These are phyloP conservation scores for Odontomyia ornata DNA, from an alignment of 2,888 invertebrate species.

Conservation along the genomic window DNA sequence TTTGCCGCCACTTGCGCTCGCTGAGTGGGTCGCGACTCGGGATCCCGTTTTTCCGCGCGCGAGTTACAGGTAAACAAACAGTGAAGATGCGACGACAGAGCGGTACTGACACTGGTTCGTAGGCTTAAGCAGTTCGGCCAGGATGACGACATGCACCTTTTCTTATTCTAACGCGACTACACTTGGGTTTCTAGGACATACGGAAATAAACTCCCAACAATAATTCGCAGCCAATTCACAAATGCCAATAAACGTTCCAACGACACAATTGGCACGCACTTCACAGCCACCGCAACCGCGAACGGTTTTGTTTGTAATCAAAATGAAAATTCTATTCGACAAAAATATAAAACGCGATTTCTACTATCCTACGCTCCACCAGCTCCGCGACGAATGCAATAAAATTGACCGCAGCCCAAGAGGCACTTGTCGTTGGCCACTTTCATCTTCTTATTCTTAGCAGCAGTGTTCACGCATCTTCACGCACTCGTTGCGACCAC, in stretches of 20 bases:
- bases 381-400: background rate
- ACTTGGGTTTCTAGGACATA: background rate
- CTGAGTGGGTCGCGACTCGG: no score
- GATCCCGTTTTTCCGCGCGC: background rate
- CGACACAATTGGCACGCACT: slow-evolving; percentile 3
- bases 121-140: no score
- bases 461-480: slow-evolving; percentile 2
- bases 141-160: background rate
- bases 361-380: background rate
- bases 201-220: no score
- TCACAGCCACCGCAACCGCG: background rate
- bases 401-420: slow-evolving; percentile 15
- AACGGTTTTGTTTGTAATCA: slow-evolving; percentile 13
- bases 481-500: slow-evolving; percentile 2
- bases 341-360: background rate
- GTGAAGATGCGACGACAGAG: background rate
- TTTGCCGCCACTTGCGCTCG: no score
- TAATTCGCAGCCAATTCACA: background rate
- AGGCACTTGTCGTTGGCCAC: slow-evolving; percentile 23
- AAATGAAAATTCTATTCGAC: background rate
- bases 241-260: background rate
- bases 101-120: no score
- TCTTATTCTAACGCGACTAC: background rate
- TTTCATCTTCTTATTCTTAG: background rate
- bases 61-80: background rate